phyloP scores from a whole-genome alignment of 2,888 invertebrate species.

The Mimumesa dahlbomi region DNA sequence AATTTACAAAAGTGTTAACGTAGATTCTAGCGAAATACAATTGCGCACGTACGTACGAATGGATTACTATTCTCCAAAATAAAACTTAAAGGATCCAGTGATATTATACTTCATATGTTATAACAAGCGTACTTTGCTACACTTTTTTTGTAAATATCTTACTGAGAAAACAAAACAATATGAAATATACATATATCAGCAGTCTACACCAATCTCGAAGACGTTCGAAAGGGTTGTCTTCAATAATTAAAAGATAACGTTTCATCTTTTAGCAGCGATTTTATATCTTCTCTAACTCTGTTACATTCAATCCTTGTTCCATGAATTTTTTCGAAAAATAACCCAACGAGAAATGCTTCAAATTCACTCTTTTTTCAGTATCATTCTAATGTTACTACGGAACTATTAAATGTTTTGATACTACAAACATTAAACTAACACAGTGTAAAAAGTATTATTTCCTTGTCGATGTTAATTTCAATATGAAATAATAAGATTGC shows the following conservation, averaged over 20 bases:
- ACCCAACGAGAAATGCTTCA: no score
- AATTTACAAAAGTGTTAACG: conserved; percentile 41
- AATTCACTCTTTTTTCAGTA: no score
- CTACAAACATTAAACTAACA: no score
- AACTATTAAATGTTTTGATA: no score
- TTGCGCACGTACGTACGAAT: conserved; percentile 23
- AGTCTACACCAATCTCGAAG: conserved; percentile 20
- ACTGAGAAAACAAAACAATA: conserved; percentile 32
- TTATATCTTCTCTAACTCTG: no score
- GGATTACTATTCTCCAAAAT: conserved; percentile 26
- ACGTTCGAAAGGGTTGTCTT: conserved; percentile 16
- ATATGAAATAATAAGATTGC: no score
- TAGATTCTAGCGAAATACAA: conserved; percentile 27
- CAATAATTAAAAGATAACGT: background rate
- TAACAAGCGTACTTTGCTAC: conserved; percentile 50
- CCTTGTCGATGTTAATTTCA: no score
- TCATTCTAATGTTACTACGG: no score
- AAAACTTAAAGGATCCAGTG: conserved; percentile 39
- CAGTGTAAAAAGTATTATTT: no score
- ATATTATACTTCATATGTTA: conserved; percentile 49
- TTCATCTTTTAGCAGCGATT: background rate
- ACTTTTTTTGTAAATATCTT: conserved; percentile 56
- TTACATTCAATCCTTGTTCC: no score
- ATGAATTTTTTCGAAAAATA: no score
- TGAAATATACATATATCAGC: conserved; percentile 24